Evolutionary conservation across 2,888 invertebrate genomes (phyloP).

Genomic region (Flabesymbios commensalis): DNA sequence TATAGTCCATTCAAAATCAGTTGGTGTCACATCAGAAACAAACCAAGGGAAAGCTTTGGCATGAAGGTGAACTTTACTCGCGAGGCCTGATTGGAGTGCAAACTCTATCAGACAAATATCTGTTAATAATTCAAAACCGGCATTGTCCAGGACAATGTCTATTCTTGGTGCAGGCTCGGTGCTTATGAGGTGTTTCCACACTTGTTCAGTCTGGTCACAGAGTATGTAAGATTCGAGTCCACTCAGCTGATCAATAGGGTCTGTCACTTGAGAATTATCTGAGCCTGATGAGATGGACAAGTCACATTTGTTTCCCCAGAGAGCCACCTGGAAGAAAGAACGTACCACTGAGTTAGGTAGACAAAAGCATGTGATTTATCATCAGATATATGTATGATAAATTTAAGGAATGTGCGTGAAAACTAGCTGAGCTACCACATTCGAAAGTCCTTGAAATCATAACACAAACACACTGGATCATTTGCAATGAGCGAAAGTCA

Average conservation of each 20-base stretch:
- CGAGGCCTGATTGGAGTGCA: slow-evolving; percentile 68
- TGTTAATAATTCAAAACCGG: slow-evolving; percentile 88
- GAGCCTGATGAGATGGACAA: slow-evolving; percentile 80
- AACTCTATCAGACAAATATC: slow-evolving; percentile 87
- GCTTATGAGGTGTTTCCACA: slow-evolving; percentile 64
- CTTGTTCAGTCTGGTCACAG: slow-evolving; percentile 67
- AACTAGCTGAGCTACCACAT: too few relatives aligned
- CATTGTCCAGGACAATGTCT: slow-evolving; percentile 79
- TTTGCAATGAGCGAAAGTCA: too few relatives aligned
- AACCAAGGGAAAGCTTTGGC: slow-evolving; percentile 93
- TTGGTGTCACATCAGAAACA: slow-evolving; percentile 81
- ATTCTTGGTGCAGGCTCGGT: slow-evolving; percentile 23
- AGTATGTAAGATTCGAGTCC: slow-evolving; percentile 68
- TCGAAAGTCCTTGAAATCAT: too few relatives aligned
- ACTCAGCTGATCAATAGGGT: slow-evolving; percentile 67
- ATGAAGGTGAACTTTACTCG: slow-evolving; percentile 77
- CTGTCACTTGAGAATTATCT: slow-evolving; percentile 66
- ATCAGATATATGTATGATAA: too few relatives aligned
- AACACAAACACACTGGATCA: too few relatives aligned
- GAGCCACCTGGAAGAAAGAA: slow-evolving; percentile 64
- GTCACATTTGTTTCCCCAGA: slow-evolving; percentile 97
- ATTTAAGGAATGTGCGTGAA: too few relatives aligned
- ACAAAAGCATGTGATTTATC: too few relatives aligned
- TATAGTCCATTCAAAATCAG: slow-evolving; percentile 79
- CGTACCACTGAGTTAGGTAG: too few relatives aligned